Base-by-base conservation (phyloP, 2,888 invertebrate species). In the Orthosia cruda region DNA sequence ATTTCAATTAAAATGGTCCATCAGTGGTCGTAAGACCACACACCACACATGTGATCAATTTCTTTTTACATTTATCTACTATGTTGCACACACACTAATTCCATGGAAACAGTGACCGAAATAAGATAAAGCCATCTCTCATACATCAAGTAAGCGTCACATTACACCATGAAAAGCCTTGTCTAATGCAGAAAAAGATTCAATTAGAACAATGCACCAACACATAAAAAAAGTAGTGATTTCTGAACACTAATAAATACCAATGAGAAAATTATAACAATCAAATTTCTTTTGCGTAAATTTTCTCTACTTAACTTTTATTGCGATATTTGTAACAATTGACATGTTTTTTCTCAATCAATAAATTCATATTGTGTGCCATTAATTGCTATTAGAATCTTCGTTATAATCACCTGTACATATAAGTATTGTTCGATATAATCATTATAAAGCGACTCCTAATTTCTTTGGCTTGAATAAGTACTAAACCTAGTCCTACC, bases 311-410 rank as follows among this genome's bases (percentile, higher is more conserved):
- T 57, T 59, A 59, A 0, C 50, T 59, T 73, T 66, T 55, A n/a
- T 79, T 69, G 40, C 55, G 12, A 45, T 52, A 32, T 45, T 12
- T 13, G 45, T 23, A 81, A 78, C 79, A 78, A 79, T 78, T 23
- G 66, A 52, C n/a, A 67, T 9, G 16, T 54, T 68, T 63, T 71
- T 83, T 78, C 11, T 57, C 20, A 13, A 47, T 65, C 49, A 16
- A 77, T 61, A 23, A n/a, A 26, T 57, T 26, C 18, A 64, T 65
- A 50, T 23, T 63, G 55, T 63, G 18, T 66, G 40, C 40, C 45
- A 18, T 58, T 23, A 26, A 26, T 50, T 57, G 16, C n/a, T 18
- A 15, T 18, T 20, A 57, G 12, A 70, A 62, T 47, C 57, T 15
- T 71, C 40, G 40, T 32, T 32, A 7, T 32, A 32, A 13, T 23